phyloP scores from a whole-genome alignment of 2,797 vertebrate species.

The Podargus strigoides region DNA sequence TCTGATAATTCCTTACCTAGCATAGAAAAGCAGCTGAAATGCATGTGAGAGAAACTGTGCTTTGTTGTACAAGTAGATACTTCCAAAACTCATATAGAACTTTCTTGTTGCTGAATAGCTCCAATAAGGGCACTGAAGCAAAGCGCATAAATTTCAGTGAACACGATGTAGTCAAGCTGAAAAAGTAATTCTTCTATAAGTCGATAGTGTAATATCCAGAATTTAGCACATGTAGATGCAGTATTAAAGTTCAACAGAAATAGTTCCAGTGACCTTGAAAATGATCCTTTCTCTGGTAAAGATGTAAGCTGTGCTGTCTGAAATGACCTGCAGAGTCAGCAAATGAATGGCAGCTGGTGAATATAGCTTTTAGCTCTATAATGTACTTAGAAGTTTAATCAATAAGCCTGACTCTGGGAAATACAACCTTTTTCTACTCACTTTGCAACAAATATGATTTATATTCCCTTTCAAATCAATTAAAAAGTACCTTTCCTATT shows the following conservation, averaged over 20 bases:
- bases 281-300: slow-evolving; percentile 14
- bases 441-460: slow-evolving; percentile 32
- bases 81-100: neutral
- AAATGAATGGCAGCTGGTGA: slow-evolving; percentile 19
- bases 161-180: slow-evolving; percentile 41
- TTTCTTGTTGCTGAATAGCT: slow-evolving; percentile 32
- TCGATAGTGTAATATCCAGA: slow-evolving; percentile 53
- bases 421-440: slow-evolving; percentile 21
- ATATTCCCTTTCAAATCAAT: slow-evolving; percentile 9
- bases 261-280: slow-evolving; percentile 64
- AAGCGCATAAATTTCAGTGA: slow-evolving; percentile 34
- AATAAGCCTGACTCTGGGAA: slow-evolving; percentile 69
- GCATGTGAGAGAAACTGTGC: neutral
- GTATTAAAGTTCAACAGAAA: slow-evolving; percentile 54
- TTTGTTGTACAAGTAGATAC: neutral
- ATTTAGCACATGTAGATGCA: slow-evolving; percentile 41
- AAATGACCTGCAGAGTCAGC: slow-evolving; percentile 51
- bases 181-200: slow-evolving; percentile 54
- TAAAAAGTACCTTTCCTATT: neutral
- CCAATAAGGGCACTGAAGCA: slow-evolving; percentile 5
- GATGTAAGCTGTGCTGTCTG: slow-evolving; percentile 27
- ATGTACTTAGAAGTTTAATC: slow-evolving; percentile 57
- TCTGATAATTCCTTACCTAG: neutral
- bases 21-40: neutral
- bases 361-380: slow-evolving; percentile 57